These are phyloP conservation scores for Lamproptera curius DNA, from an alignment of 2,888 invertebrate species.

Conservation along the genomic window DNA sequence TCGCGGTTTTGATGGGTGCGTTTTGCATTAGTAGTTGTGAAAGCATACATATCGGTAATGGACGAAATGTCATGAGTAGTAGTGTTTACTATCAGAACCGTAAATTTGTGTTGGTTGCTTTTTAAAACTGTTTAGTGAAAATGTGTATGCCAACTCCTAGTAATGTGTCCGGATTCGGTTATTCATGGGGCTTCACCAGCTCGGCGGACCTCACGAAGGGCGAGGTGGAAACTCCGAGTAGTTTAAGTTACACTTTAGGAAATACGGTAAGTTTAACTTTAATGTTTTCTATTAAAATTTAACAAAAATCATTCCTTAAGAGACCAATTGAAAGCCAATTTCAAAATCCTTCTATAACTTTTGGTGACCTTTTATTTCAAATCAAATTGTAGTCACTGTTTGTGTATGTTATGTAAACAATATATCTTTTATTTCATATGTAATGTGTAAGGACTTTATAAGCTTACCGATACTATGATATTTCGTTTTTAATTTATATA, in stretches of 20 bases:
- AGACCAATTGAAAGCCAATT: too few relatives aligned
- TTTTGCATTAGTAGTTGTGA: slow-evolving; percentile 71
- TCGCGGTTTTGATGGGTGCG: slow-evolving; percentile 60
- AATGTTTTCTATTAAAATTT: too few relatives aligned
- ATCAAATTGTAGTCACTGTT: too few relatives aligned
- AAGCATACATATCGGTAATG: slow-evolving; percentile 72
- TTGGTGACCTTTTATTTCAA: too few relatives aligned
- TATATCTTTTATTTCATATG: too few relatives aligned
- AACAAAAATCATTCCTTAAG: too few relatives aligned
- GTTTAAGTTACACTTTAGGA: slow-evolving; percentile 71
- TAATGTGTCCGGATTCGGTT: slow-evolving; percentile 74
- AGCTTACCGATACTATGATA: too few relatives aligned
- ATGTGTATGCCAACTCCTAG: slow-evolving; percentile 78
- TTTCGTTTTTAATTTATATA: too few relatives aligned
- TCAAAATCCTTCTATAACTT: too few relatives aligned
- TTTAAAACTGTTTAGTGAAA: slow-evolving; percentile 47
- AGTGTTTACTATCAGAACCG: slow-evolving; percentile 70
- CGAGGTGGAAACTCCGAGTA: slow-evolving; percentile 72
- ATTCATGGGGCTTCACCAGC: slow-evolving; percentile 74
- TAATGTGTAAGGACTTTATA: too few relatives aligned
- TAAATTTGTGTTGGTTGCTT: slow-evolving; percentile 65
- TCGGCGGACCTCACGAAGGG: slow-evolving; percentile 70
- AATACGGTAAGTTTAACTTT: slow-evolving; percentile 71
- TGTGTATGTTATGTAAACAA: too few relatives aligned
- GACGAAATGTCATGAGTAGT: slow-evolving; percentile 72